Conservation (phyloP, 2,113 vertebrate genomes). For the Lepisosteus osseus region DNA sequence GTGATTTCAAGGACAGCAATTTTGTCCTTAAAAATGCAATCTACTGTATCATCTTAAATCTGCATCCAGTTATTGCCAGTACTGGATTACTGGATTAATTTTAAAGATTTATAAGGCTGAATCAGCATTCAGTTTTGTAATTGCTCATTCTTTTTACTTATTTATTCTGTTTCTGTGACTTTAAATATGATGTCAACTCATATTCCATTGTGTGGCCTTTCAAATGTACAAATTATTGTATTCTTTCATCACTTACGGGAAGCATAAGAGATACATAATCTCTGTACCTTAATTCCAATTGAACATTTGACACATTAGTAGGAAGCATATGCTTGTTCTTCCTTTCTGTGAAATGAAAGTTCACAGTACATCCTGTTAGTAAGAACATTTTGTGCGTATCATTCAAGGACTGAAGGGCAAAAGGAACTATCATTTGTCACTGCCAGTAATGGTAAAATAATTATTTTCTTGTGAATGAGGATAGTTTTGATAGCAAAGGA, state of each 20-base stretch:
- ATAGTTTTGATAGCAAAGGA: background rate
- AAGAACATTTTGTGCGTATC: background rate
- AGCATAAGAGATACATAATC: background rate
- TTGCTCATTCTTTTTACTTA: background rate
- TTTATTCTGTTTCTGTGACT: background rate
- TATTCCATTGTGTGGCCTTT: background rate
- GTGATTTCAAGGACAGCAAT: too few species aligned
- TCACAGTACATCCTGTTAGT: slow-evolving; percentile 4
- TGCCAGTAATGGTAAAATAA: background rate
- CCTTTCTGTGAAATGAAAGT: background rate
- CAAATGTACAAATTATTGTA: background rate
- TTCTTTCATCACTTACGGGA: background rate
- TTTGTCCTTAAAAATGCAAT: too few species aligned
- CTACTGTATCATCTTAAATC: too few species aligned
- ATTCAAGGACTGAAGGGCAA: background rate
- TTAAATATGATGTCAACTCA: background rate
- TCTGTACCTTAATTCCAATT: slow-evolving; percentile 1
- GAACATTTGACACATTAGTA: background rate
- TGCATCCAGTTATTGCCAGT: too few species aligned
- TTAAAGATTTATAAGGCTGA: too few species aligned
- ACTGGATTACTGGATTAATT: too few species aligned
- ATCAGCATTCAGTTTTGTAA: too few species aligned
- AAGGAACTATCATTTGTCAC: background rate
- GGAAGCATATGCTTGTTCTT: slow-evolving; percentile 2
- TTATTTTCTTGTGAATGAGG: too few species aligned